phyloP scores from a whole-genome alignment of 2,888 invertebrate species.

The Deilephila elpenor region DNA sequence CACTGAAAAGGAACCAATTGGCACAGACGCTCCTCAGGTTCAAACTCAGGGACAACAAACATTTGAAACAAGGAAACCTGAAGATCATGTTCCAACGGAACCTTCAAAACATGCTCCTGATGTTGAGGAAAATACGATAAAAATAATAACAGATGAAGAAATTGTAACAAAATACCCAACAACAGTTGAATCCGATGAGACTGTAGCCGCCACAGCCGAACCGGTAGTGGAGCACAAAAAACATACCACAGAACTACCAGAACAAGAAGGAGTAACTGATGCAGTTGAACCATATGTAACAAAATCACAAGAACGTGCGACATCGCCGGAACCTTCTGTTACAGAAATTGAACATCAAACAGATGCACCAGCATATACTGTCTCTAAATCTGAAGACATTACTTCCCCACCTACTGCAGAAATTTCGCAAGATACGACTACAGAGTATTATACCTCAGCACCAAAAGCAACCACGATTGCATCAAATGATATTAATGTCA shows the following conservation, averaged over 20 bases:
- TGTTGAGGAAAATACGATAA: constrained; percentile 7
- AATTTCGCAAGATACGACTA: not conserved
- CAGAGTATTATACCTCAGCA: constrained; percentile 9
- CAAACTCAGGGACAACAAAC: not conserved
- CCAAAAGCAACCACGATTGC: not conserved
- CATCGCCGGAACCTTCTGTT: not conserved
- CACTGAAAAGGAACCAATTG: not conserved
- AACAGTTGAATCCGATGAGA: not conserved
- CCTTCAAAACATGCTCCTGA: not conserved
- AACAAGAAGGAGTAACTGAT: not conserved
- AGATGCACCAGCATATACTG: not conserved
- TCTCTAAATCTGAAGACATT: constrained; percentile 9
- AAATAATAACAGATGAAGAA: constrained; percentile 2
- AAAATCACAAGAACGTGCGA: constrained; percentile 8
- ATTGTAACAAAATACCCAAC: not conserved
- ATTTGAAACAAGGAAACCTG: constrained; percentile 4
- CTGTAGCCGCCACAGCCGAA: not conserved
- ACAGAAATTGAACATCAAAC: constrained; percentile 2
- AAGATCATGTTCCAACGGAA: not conserved
- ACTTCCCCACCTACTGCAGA: not conserved
- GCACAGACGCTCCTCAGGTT: not conserved
- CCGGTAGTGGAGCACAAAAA: not conserved
- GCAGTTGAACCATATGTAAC: not conserved
- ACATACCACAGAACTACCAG: not conserved
- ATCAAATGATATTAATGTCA: not conserved